These are phyloP conservation scores for Empis stercorea DNA, from an alignment of 2,888 invertebrate genomes.

Conservation along the genomic window DNA sequence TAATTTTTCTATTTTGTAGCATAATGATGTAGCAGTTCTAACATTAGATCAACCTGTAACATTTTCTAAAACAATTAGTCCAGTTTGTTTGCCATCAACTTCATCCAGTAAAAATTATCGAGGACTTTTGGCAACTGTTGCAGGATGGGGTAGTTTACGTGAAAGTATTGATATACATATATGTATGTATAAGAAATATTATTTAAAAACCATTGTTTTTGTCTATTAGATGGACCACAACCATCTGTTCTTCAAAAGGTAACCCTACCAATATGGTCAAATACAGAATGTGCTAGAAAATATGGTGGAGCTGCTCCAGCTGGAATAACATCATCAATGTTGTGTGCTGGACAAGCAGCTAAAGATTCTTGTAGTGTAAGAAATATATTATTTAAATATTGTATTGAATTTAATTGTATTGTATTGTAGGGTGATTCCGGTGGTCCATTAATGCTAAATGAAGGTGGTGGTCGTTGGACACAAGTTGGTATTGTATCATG, in stretches of 20 bases:
- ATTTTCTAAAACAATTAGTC: conserved; percentile 57
- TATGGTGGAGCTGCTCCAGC: conserved; percentile 77
- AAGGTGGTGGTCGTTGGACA: conserved; percentile 58
- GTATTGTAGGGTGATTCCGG: conserved; percentile 80
- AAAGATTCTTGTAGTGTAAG: conserved; percentile 85
- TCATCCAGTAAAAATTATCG: conserved; percentile 43
- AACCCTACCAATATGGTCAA: conserved; percentile 71
- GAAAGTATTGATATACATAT: too few relatives aligned
- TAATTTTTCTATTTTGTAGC: conserved; percentile 36
- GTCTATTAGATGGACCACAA: conserved; percentile 58
- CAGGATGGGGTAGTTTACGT: conserved; percentile 77
- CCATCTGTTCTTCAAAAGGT: conserved; percentile 72
- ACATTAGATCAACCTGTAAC: conserved; percentile 64
- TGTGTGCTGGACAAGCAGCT: conserved; percentile 73
- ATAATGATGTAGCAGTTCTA: conserved; percentile 72
- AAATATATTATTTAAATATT: background rate
- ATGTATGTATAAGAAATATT: background rate
- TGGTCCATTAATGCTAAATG: conserved; percentile 72
- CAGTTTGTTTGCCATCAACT: conserved; percentile 59
- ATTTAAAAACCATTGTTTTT: background rate
- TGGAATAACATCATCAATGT: conserved; percentile 76
- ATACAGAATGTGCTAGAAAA: conserved; percentile 60
- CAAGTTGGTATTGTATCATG: conserved; percentile 83
- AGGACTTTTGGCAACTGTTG: conserved; percentile 63
- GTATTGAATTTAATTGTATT: too few relatives aligned